Evolutionary conservation across 1,140 invertebrate genomes (phyloP), one percentile per base, ranked within the genome.

Genomic region (Drosophila murphyi): DNA sequence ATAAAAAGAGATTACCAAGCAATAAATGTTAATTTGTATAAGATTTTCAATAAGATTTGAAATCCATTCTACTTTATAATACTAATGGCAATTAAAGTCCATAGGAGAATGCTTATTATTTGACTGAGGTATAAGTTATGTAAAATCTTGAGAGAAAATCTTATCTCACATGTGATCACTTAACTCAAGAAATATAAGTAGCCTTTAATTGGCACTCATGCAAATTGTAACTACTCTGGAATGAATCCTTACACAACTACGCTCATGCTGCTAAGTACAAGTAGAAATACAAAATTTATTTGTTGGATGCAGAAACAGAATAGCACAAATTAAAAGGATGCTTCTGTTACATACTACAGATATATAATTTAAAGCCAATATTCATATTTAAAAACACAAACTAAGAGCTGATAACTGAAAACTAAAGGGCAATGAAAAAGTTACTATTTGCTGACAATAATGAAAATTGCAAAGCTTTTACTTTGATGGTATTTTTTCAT

Each of bases 401-500:
- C 50, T 55, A n/a, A 28, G 6, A 45, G 45, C 41, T 43, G 7
- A 10, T 2, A 32, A 60, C 41, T 43, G 12, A 31, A 28, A 59
- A 20, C 29, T 60, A 29, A 57, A 72, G 20, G 8, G n/a, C 34
- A 45, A 29, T 31, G 50, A 60, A 57, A 74, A 71, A 52, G 67
- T 72, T 72, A 20, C 55, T 48, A 47, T 65, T 39, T 50, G 67
- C 52, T 71, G 47, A 57, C 29, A 51, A 48, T 57, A 71, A 71
- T 75, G 68, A 71, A 62, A 62, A 56, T 56, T 41, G 29, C 12
- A 28, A 5, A 34, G 48, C 10, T 48, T 34, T 3, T 54, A 54
- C 35, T 6, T 35, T 2, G 20, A 1, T 28, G 10, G 39, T 12
- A 12, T 60, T 55, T 8, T 37, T 6, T 48, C 41, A 2, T 39